Evolutionary conservation across 2,113 vertebrate species (phyloP).

Genomic region (Australoheros scitulus): DNA sequence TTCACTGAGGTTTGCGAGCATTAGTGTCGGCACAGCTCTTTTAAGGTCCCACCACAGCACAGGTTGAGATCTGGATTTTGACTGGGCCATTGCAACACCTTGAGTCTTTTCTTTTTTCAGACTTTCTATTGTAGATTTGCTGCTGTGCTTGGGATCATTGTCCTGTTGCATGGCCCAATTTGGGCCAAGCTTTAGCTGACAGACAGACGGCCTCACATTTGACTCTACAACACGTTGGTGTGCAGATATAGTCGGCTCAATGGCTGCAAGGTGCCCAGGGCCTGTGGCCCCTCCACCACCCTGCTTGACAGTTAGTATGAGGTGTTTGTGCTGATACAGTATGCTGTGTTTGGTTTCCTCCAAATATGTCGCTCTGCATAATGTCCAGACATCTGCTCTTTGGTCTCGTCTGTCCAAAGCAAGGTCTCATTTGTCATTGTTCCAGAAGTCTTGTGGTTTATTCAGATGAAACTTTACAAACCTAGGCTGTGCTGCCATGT

Average conservation of each 20-base stretch:
- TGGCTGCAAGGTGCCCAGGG: background rate
- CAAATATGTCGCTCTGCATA: background rate
- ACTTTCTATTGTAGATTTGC: too few species aligned
- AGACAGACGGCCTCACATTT: background rate
- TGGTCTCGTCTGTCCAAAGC: background rate
- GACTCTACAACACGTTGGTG: background rate
- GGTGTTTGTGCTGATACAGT: background rate
- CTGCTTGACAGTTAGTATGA: background rate
- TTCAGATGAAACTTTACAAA: background rate
- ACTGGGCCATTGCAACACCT: too few species aligned
- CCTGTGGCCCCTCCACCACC: background rate
- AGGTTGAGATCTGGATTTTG: too few species aligned
- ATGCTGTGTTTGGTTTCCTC: background rate
- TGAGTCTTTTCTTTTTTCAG: too few species aligned
- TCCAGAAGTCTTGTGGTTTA: background rate
- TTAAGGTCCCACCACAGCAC: too few species aligned
- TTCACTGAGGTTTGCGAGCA: too few species aligned
- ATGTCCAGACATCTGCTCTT: background rate
- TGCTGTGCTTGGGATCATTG: background rate
- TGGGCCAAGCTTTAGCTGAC: background rate
- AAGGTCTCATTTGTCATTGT: background rate
- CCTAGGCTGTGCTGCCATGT: background rate
- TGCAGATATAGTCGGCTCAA: fast-evolving
- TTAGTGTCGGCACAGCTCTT: too few species aligned
- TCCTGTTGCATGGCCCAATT: background rate